Percentiles rank a stretch among this genome's conserved stretches.
Conservation (phyloP, 2,888 invertebrate species). For the Allolobophora icterica region DNA sequence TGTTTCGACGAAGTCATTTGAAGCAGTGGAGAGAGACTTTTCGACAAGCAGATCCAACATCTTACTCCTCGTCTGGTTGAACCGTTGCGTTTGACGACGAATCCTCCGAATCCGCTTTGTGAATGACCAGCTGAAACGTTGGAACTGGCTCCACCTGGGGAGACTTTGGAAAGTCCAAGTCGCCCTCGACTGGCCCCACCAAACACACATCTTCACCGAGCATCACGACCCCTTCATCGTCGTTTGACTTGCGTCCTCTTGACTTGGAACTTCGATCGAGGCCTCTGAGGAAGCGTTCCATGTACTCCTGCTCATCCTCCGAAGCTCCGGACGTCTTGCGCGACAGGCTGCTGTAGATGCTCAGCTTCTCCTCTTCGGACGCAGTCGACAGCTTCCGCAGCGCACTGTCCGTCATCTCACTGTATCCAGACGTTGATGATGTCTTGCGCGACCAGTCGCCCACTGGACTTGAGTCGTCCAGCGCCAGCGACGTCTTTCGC, state of each 20-base stretch:
- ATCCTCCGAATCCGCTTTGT: slow-evolving; percentile 29
- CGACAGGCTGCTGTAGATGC: slow-evolving; percentile 18
- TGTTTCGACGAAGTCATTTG: background rate
- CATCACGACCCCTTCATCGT: slow-evolving; percentile 21
- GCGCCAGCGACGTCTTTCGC: slow-evolving; percentile 31
- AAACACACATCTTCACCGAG: background rate
- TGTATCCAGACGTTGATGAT: slow-evolving; percentile 33
- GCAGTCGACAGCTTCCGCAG: slow-evolving; percentile 30
- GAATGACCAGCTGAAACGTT: slow-evolving; percentile 34
- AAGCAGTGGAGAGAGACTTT: slow-evolving; percentile 24
- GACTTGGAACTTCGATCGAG: background rate
- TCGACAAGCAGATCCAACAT: background rate
- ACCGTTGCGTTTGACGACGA: background rate
- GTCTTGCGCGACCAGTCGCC: slow-evolving; percentile 35
- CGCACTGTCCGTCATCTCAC: slow-evolving; percentile 32
- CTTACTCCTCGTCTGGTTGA: background rate
- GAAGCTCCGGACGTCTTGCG: slow-evolving; percentile 18
- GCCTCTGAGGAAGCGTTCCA: slow-evolving; percentile 14
- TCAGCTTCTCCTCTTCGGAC: slow-evolving; percentile 2
- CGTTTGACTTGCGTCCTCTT: background rate
- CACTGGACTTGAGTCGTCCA: slow-evolving; percentile 34
- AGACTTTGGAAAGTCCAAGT: background rate
- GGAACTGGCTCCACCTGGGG: slow-evolving; percentile 6
- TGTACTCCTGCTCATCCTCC: slow-evolving; percentile 18
- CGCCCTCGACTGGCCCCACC: background rate